Evolutionary conservation across 2,113 vertebrate genomes (phyloP).

Genomic region (Brachyhypopomus gauderio): DNA sequence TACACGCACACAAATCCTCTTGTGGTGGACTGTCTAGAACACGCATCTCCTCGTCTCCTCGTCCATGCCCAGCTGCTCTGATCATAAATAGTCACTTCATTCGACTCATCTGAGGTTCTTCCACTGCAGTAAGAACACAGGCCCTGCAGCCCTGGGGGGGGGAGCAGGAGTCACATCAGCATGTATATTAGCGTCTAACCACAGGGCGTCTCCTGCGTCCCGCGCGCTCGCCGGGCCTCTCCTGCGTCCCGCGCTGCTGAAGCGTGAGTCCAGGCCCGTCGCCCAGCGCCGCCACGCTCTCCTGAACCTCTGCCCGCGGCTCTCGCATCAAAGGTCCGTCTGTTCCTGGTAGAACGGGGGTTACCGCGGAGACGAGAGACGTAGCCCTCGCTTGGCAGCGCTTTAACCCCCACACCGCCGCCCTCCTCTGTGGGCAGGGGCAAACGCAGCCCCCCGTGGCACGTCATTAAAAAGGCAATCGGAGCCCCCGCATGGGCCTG

Average conservation of each 20-base stretch:
- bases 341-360: slow-evolving; percentile 31
- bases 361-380: slow-evolving; percentile 45
- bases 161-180: slow-evolving; percentile 45
- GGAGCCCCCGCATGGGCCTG: slow-evolving; percentile 5
- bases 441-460: slow-evolving; percentile 42
- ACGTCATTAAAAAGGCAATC: slow-evolving; percentile 51
- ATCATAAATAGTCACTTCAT: slow-evolving; percentile 41
- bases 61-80: not conserved
- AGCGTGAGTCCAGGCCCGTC: not conserved
- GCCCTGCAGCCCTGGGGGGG: slow-evolving; percentile 28
- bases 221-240: not conserved
- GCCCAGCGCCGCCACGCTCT: slow-evolving; percentile 9
- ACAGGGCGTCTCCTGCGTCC: slow-evolving; percentile 11
- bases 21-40: slow-evolving; percentile 3
- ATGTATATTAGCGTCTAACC: slow-evolving; percentile 52
- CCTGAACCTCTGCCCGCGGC: slow-evolving; percentile 33
- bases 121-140: slow-evolving; percentile 39
- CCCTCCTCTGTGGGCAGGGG: slow-evolving; percentile 18
- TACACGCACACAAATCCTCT: slow-evolving; percentile 2
- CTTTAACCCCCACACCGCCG: slow-evolving; percentile 36
- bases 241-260: not conserved
- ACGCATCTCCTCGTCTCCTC: not conserved
- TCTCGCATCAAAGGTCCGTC: slow-evolving; percentile 46
- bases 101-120: slow-evolving; percentile 20
- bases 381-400: slow-evolving; percentile 19